phyloP scores from a whole-genome alignment of 2,113 vertebrate genomes.

The Nanorana parkeri region DNA sequence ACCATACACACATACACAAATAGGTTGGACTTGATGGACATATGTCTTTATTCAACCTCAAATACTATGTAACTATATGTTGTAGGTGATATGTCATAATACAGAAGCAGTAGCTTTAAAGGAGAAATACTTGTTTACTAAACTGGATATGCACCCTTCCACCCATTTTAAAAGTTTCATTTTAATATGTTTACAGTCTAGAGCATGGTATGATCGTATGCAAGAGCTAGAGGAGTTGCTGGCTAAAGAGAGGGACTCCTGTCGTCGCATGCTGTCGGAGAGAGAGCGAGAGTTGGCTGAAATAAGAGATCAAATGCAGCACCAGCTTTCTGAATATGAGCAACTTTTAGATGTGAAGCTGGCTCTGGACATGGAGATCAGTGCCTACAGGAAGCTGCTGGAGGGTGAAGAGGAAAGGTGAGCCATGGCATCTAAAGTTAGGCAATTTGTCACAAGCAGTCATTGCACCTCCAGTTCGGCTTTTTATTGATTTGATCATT shows the following conservation, averaged over 20 bases:
- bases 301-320: slow-evolving; percentile 81
- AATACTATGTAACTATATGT: too few species aligned
- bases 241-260: slow-evolving; percentile 78
- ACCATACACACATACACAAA: too few species aligned
- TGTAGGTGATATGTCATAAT: too few species aligned
- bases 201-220: slow-evolving; percentile 81
- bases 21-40: too few species aligned
- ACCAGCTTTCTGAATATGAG: slow-evolving; percentile 84
- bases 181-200: slow-evolving; percentile 67
- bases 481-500: too few species aligned
- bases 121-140: too few species aligned
- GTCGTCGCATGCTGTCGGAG: slow-evolving; percentile 72
- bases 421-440: background rate
- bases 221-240: slow-evolving; percentile 81
- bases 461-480: too few species aligned
- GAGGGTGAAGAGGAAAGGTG: slow-evolving; percentile 93
- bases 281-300: slow-evolving; percentile 82
- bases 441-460: too few species aligned
- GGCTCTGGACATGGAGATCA: slow-evolving; percentile 92
- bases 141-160: background rate
- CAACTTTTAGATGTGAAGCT: slow-evolving; percentile 91
- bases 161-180: background rate
- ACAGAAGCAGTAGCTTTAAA: too few species aligned
- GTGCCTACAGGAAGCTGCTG: slow-evolving; percentile 86
- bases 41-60: too few species aligned